Base-by-base conservation (phyloP, 2,797 vertebrate genomes). In the Arremon aurantiirostris region DNA sequence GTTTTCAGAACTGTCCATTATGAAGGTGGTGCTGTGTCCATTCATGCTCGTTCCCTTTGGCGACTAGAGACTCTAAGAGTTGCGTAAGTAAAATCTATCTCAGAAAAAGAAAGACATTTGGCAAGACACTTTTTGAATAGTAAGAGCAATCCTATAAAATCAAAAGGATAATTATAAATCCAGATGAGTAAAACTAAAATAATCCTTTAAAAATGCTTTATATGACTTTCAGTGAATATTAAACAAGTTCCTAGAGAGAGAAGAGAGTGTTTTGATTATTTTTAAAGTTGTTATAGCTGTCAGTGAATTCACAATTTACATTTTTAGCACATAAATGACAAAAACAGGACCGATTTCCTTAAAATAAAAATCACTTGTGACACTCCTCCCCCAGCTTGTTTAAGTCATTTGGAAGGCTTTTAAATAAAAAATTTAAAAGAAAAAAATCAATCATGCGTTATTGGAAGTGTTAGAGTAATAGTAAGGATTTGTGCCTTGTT, bases 11-110 rank as follows among this genome's bases (percentile, higher is more conserved):
- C 98, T 28, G 99, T 99, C 89, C 99, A 99, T 96, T 99, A 99
- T 6, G 99, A 99, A 96, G 99, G 99, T 3, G 99, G 99, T 65
- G 98, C 98, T 11, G 99, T 99, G 75, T 99, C 99, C 34, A 98
- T 98, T 93, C 99, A 99, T 1, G 99, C 99, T 34, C 98, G 99
- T 82, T 99, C 99, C 56, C 98, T 99, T 78, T 99, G 99, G 99
- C 98, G 99, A 87, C 97, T 99, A 42, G 99, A 99, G 97, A 99
- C 99, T 4, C 98, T 99, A 44, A 97, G 99, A 89, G 99, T 99
- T 53, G 98, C 99, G 99, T 99, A 97, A 99, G 99, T 99, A 96
- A 78, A 96, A 63, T 39, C 20, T 34, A 1, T 23, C 34, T 83
- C 10, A 24, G 52, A 56, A 61, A 68, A 76, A 57, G 5, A 22